Percentiles rank a stretch among this genome's conserved stretches.
These are phyloP conservation scores for Ptiloglossa arizonensis DNA, from an alignment of 1,140 invertebrate species.

Conservation along the genomic window DNA sequence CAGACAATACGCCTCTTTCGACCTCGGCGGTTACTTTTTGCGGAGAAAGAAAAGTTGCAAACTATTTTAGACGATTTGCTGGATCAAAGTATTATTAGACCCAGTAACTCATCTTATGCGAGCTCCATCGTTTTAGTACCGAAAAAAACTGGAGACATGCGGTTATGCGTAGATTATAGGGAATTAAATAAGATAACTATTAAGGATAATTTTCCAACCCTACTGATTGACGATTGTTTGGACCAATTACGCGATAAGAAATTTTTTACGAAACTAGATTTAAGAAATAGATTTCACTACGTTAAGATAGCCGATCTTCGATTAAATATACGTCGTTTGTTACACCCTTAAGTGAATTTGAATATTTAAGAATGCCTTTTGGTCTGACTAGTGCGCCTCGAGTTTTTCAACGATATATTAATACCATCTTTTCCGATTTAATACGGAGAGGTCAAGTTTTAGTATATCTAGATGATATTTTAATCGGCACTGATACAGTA, in stretches of 20 bases:
- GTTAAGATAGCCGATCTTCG: neutral
- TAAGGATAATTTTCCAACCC: slow-evolving; percentile 8
- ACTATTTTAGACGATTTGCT: neutral
- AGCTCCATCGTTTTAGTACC: neutral
- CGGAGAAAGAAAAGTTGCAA: neutral
- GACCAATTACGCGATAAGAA: slow-evolving; percentile 7
- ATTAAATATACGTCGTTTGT: slow-evolving; percentile 16
- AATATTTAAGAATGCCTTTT: slow-evolving; percentile 15
- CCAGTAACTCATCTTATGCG: neutral
- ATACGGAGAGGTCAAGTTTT: neutral
- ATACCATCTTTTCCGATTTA: neutral
- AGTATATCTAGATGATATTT: slow-evolving; percentile 9
- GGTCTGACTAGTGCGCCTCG: neutral
- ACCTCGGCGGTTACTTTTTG: neutral
- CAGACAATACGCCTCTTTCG: too few relatives aligned
- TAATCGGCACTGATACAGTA: neutral
- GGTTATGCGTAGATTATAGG: neutral
- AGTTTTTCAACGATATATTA: neutral
- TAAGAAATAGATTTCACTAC: slow-evolving; percentile 16
- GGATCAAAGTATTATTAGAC: neutral
- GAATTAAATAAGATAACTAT: slow-evolving; percentile 7
- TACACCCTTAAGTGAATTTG: slow-evolving; percentile 11
- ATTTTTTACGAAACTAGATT: slow-evolving; percentile 1
- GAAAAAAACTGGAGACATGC: neutral
- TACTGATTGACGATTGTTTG: slow-evolving; percentile 3